A percentile compares a stretch with the other conserved stretches of the same genome.
Conservation (phyloP, 2,797 vertebrate species). For the Pogoniulus pusillus region DNA sequence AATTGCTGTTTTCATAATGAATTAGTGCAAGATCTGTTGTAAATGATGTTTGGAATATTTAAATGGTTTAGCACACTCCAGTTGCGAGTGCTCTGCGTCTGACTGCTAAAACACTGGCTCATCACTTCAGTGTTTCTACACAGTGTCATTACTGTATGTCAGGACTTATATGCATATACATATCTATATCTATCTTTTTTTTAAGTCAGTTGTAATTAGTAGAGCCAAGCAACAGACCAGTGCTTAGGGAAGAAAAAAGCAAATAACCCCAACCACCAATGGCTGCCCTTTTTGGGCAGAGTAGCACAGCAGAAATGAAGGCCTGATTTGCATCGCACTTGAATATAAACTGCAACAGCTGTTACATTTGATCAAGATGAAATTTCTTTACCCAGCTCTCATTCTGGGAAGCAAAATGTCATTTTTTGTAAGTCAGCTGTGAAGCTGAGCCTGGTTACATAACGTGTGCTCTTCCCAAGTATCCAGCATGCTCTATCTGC, state of each 20-base stretch:
- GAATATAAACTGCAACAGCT: constrained; percentile 48
- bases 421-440: constrained; percentile 5
- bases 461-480: constrained; percentile 22
- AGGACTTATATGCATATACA: neutral
- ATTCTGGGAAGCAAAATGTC: constrained; percentile 44
- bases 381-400: constrained; percentile 36
- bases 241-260: neutral
- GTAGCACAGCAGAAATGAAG: neutral
- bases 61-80: constrained; percentile 45
- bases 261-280: neutral
- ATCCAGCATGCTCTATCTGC: neutral
- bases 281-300: neutral
- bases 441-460: constrained; percentile 44
- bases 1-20: constrained; percentile 66
- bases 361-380: constrained; percentile 36
- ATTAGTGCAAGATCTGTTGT: constrained; percentile 50
- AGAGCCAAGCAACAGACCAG: neutral
- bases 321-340: constrained; percentile 45
- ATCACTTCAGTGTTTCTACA: constrained; percentile 24
- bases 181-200: no score
- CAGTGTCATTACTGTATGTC: neutral
- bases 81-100: constrained; percentile 46
- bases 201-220: neutral
- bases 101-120: constrained; percentile 33
- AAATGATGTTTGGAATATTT: constrained; percentile 50